Conservation (phyloP, 2,113 vertebrate species). For the Vombatus ursinus region DNA sequence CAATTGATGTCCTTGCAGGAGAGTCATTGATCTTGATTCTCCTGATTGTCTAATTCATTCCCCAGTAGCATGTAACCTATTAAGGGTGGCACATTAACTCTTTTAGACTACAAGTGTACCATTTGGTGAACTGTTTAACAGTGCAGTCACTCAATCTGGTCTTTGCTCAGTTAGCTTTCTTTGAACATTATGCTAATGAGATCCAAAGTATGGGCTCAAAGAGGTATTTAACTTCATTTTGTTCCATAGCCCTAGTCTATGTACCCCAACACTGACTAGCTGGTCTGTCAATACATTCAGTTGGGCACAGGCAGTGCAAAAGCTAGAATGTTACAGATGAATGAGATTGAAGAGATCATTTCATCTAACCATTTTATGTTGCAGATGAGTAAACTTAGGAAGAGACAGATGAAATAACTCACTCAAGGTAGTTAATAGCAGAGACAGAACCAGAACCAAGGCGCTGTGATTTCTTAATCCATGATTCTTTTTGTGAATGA, state of each 20-base stretch:
- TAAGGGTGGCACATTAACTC: slow-evolving; percentile 35
- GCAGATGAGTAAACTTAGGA: background rate
- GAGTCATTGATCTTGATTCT: slow-evolving; percentile 52
- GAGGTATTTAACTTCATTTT: background rate
- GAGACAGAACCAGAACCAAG: background rate
- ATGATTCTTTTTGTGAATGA: background rate
- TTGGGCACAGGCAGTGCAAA: background rate
- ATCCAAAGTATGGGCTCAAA: background rate
- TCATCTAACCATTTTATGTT: background rate
- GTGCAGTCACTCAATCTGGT: background rate
- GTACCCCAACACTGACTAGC: background rate
- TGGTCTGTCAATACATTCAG: background rate
- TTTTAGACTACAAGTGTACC: slow-evolving; percentile 27
- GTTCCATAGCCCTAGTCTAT: background rate
- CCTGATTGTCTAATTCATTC: slow-evolving; percentile 36
- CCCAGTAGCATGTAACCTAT: slow-evolving; percentile 23
- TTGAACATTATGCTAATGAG: background rate
- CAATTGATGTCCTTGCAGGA: slow-evolving; percentile 50
- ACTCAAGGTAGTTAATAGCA: background rate
- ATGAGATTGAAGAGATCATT: background rate
- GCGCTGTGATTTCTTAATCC: background rate
- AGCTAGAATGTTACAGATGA: slow-evolving; percentile 12
- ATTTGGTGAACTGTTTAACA: slow-evolving; percentile 34
- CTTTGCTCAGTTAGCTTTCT: slow-evolving; percentile 23
- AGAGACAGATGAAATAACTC: background rate